Conservation (phyloP, 2,888 invertebrate genomes). For the Microdon myrmicae region DNA sequence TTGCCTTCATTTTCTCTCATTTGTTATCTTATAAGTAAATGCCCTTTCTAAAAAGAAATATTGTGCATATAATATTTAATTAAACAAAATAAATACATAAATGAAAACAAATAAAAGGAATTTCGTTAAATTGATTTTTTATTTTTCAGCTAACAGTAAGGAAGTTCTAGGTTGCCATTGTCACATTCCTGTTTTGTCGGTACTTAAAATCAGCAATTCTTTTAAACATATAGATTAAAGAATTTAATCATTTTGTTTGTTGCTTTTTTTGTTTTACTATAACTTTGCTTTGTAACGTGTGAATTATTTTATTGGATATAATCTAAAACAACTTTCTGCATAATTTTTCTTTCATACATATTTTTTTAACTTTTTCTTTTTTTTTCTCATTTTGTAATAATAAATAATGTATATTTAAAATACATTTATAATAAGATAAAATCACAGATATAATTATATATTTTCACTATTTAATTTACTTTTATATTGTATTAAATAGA, state of each 20-base stretch:
- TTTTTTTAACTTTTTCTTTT: slow-evolving; percentile 12
- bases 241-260: slow-evolving; percentile 20
- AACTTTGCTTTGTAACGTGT: slow-evolving; percentile 22
- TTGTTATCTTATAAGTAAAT: slow-evolving; percentile 5
- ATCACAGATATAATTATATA: slow-evolving; percentile 53
- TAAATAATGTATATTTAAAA: slow-evolving; percentile 53
- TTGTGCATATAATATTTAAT: no score
- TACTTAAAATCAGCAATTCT: no score
- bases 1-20: slow-evolving; percentile 8
- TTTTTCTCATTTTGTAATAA: slow-evolving; percentile 43
- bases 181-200: not conserved
- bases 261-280: slow-evolving; percentile 33
- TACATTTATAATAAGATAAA: slow-evolving; percentile 52
- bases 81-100: slow-evolving; percentile 3
- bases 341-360: slow-evolving; percentile 34
- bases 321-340: slow-evolving; percentile 36
- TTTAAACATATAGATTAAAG: no score
- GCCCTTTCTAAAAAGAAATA: slow-evolving; percentile 1
- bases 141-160: not conserved
- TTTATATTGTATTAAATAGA: slow-evolving; percentile 38
- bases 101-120: slow-evolving; percentile 16
- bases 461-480: slow-evolving; percentile 47
- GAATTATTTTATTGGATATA: slow-evolving; percentile 23
- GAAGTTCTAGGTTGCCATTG: slow-evolving; percentile 7
- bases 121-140: slow-evolving; percentile 23